Percentiles rank a stretch among this genome's conserved stretches.
Conservation (phyloP, 2,888 invertebrate species). For the Carpatolechia fugitivella region DNA sequence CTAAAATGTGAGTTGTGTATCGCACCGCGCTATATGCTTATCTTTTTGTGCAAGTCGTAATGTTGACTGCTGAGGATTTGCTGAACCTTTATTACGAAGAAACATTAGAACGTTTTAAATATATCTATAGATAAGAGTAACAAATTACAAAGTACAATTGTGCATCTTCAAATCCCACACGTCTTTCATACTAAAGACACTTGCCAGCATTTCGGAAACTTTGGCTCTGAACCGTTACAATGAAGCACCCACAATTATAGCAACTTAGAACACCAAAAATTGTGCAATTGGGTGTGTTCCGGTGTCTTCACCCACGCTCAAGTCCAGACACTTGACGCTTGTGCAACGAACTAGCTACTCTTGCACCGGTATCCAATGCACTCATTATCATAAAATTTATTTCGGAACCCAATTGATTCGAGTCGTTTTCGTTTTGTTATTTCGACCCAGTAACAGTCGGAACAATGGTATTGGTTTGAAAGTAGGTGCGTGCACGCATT, state of each 20-base stretch:
- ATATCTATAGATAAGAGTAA: too few species aligned
- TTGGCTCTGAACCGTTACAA: neutral
- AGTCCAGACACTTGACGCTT: conserved; percentile 53
- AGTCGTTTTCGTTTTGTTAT: neutral
- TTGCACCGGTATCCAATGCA: conserved; percentile 51
- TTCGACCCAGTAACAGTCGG: neutral
- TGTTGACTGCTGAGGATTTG: too few species aligned
- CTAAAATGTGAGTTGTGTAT: too few species aligned
- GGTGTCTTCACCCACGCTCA: conserved; percentile 49
- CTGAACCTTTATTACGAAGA: too few species aligned
- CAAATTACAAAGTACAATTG: too few species aligned
- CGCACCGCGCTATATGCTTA: too few species aligned
- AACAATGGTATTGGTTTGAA: conserved; percentile 61
- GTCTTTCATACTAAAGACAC: neutral
- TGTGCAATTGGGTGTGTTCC: conserved; percentile 21
- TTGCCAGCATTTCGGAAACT: neutral
- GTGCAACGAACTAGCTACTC: conserved; percentile 41
- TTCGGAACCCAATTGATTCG: conserved; percentile 11
- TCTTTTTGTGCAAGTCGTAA: too few species aligned
- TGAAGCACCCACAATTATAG: neutral
- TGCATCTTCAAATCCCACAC: too few species aligned
- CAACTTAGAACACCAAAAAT: conserved; percentile 14
- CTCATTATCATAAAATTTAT: conserved; percentile 65
- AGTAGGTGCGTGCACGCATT: conserved; percentile 25
- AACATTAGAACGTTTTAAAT: too few species aligned